Evolutionary conservation across 2,113 vertebrate genomes (phyloP).

Genomic region (Albula goreensis): DNA sequence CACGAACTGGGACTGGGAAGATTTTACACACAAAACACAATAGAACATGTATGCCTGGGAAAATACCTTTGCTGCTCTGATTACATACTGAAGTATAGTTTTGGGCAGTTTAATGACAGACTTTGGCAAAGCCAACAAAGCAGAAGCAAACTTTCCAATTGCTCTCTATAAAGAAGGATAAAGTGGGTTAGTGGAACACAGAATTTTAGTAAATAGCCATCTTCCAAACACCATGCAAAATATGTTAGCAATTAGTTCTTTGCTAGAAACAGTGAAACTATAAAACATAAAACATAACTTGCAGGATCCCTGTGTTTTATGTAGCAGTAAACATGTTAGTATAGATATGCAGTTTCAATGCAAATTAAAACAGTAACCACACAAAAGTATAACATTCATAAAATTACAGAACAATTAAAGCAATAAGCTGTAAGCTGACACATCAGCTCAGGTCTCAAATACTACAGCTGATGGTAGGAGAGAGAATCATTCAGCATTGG

Average conservation of each 20-base stretch:
- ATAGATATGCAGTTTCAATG: neutral
- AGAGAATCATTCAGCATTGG: neutral
- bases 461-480: too few species aligned
- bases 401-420: neutral
- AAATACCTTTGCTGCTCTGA: conserved; percentile 96
- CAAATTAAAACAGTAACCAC: neutral
- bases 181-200: conserved; percentile 75
- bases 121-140: conserved; percentile 95
- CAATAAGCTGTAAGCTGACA: neutral
- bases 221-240: conserved; percentile 17
- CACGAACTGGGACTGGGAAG: neutral
- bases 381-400: neutral
- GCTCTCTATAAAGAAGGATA: conserved; percentile 91
- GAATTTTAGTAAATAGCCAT: conserved; percentile 45
- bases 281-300: conserved; percentile 17
- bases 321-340: neutral
- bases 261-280: conserved; percentile 37
- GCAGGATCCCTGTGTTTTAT: neutral
- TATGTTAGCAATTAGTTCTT: conserved; percentile 45
- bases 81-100: conserved; percentile 96
- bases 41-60: conserved; percentile 61
- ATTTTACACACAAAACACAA: conserved; percentile 42
- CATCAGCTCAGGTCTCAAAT: neutral
- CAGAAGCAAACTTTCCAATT: conserved; percentile 95
- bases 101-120: conserved; percentile 98